A percentile compares a stretch with the other conserved stretches of the same genome.
Conservation (phyloP, 1,140 invertebrate genomes). For the Wasmannia auropunctata region DNA sequence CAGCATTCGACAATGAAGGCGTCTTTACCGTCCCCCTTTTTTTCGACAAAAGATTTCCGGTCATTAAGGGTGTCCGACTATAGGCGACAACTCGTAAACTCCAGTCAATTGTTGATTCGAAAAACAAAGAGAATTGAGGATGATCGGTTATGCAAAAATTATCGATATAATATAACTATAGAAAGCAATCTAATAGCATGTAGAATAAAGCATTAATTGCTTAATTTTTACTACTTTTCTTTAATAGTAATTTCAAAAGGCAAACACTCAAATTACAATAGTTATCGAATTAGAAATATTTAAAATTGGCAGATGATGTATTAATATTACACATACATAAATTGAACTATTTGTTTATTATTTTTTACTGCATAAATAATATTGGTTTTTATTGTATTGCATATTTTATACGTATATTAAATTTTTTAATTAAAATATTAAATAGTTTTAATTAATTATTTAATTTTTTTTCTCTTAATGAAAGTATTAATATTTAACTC, state of each 20-base stretch:
- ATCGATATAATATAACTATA: background rate
- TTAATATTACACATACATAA: background rate
- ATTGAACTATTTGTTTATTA: background rate
- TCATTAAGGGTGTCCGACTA: background rate
- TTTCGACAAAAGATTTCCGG: slow-evolving; percentile 40
- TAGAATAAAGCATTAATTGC: background rate
- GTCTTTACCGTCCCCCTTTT: slow-evolving; percentile 60
- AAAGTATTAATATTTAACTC: background rate
- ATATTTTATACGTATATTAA: background rate
- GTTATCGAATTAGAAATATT: background rate
- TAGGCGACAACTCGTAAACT: slow-evolving; percentile 67
- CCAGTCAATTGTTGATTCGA: slow-evolving; percentile 59
- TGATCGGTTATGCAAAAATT: slow-evolving; percentile 28
- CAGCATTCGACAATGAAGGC: slow-evolving; percentile 77
- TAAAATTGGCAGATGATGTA: background rate
- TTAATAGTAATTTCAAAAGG: background rate
- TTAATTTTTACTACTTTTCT: background rate
- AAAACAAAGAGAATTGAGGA: slow-evolving; percentile 60
- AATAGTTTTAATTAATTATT: background rate
- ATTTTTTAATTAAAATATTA: background rate
- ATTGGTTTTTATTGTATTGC: background rate
- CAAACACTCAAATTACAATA: background rate
- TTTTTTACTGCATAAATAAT: background rate
- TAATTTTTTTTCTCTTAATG: background rate
- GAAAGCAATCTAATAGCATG: background rate